Evolutionary conservation across 1,140 invertebrate species (phyloP), one percentile per base, ranked within the genome.

Genomic region (Temnothorax nylanderi): DNA sequence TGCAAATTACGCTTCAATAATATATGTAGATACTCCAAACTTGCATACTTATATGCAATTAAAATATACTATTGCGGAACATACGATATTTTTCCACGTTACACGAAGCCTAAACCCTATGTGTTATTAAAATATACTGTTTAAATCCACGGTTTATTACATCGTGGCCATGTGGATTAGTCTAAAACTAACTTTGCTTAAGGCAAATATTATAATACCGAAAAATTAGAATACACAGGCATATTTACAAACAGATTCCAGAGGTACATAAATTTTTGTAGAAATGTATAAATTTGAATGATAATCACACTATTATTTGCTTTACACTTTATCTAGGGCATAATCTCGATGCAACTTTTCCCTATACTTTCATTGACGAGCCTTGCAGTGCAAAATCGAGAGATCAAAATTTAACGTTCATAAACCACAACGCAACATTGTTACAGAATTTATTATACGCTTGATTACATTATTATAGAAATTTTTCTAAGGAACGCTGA

Each of bases 401-500:
- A 60, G 54, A 47, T 58, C 67, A 58, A 26, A 75, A 84, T 60
- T 84, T 34, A 62, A 82, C 13, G 8, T 47, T 37, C 18, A 47
- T 72, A 60, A 84, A 60, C 7, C 32, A 82, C 54, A 74, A 82
- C 37, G 37, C 47, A 54, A 32, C 51, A 71, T 16, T 37, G 60
- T 84, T 54, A 6, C 44, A 7, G 13, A 41, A 58, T 74, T 60
- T 49, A 75, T 75, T 8, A 49, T 11, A 69, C 13, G 3, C 32
- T 51, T 49, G 41, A 58, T 84, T 74, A 75, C 32, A 26, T 60
- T 47, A 82, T 74, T 60, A 62, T 49, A 44, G 10, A 62, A 82
- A 75, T 84, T 84, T 74, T 74, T n/a, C 37, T 21, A 2, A 26
- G 26, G 10, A 81, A 64, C 4, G n/a, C 6, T n/a, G 26, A 37